Evolutionary conservation across 2,797 vertebrate genomes (phyloP), one percentile per base, ranked within the genome.

Genomic region (Acipenser transmontanus): DNA sequence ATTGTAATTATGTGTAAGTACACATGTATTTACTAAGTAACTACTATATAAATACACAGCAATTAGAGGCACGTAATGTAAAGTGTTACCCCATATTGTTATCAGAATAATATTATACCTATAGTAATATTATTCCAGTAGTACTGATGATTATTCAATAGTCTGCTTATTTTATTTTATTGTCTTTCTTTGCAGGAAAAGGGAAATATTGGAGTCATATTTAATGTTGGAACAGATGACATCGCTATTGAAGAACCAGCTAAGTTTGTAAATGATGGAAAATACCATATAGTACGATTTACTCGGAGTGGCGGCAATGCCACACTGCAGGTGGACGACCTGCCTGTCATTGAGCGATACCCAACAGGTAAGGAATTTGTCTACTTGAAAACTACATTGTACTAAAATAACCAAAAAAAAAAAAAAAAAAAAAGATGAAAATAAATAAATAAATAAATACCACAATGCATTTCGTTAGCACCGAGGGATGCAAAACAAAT

Each of bases 251-350:
- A 98, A 84, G 96, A 99, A 85, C 94, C 93, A 68, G 91, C 93
- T 83, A 96, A 95, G 83, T 95, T 98, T 90, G 96, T 98, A 85
- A 99, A 99, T 74, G 96, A 98, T 73, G 96, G 97, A 73, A 98
- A 97, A 85, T 98, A 98, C 91, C 97, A 99, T 74, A 92, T 97
- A 89, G 95, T 98, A 78, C 96, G 95, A 87, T 99, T 99, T 89
- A 98, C 96, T 1, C 87, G 97, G 85, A 99, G 96, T 80, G 97
- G 97, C 59, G 97, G 97, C 87, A 99, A 99, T 81, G 96, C 96
- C 91, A 99, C 96, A 7, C 92, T 99, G 76, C 97, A 99, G 91
- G 93, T 98, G 93, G 97, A 99, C 92, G 96, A 94, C 92, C 95
- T 95, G 86, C 95, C 95, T 1, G 88, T 98, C 85, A 98, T 98